These are phyloP conservation scores for Periophthalmus magnuspinnatus DNA, from an alignment of 2,797 vertebrate species.

Conservation along the genomic window DNA sequence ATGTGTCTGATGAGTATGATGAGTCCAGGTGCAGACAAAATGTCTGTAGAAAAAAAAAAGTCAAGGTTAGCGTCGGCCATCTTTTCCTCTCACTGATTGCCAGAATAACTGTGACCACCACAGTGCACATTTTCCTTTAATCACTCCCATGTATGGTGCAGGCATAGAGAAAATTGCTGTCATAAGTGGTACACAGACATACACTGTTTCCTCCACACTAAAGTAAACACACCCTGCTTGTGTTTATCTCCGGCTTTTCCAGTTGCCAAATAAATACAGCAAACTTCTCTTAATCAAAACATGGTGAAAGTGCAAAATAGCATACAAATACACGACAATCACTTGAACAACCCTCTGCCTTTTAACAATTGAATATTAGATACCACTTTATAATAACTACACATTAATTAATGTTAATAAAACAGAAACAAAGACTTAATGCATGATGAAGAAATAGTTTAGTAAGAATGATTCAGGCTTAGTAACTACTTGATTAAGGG, in stretches of 20 bases:
- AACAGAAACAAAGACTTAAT: too few species aligned
- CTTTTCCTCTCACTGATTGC: slow-evolving; percentile 50
- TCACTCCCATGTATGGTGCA: slow-evolving; percentile 66
- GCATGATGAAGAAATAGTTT: too few species aligned
- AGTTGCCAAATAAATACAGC: slow-evolving; percentile 62
- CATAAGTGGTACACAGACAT: slow-evolving; percentile 54
- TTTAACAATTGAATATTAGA: neutral
- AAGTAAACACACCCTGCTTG: slow-evolving; percentile 64
- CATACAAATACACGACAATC: neutral
- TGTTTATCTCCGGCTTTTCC: slow-evolving; percentile 54
- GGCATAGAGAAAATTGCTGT: slow-evolving; percentile 64
- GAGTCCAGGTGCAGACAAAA: slow-evolving; percentile 55
- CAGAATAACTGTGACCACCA: slow-evolving; percentile 64
- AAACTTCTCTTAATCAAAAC: slow-evolving; percentile 65
- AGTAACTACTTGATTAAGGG: too few species aligned
- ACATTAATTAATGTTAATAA: too few species aligned
- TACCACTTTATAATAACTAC: too few species aligned
- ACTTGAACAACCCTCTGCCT: too few species aligned
- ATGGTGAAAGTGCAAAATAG: slow-evolving; percentile 58
- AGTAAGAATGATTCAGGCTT: too few species aligned
- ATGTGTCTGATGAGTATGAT: slow-evolving; percentile 32
- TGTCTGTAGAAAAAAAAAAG: slow-evolving; percentile 23
- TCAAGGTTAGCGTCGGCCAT: slow-evolving; percentile 24
- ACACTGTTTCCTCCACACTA: slow-evolving; percentile 44
- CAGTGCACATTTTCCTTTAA: slow-evolving; percentile 64